Conservation (phyloP, 2,888 invertebrate species). For the Drosophila falleni region DNA sequence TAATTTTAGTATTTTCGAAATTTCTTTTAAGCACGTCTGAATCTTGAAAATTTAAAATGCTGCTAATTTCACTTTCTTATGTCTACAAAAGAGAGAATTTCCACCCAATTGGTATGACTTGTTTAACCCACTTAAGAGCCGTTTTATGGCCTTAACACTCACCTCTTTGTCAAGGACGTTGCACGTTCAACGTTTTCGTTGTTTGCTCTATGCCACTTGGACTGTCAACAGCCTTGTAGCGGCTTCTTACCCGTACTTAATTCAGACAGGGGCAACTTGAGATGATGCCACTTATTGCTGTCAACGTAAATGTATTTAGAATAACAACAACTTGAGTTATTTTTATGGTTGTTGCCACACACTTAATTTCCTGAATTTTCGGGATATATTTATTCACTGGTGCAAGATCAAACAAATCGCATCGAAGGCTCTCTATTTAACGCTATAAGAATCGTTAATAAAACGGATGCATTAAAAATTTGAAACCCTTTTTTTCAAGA, state of each 20-base stretch:
- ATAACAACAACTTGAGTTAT: constrained; percentile 68
- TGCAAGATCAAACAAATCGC: constrained; percentile 71
- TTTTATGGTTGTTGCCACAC: constrained; percentile 70
- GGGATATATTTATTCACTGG: constrained; percentile 52
- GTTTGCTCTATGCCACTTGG: constrained; percentile 47
- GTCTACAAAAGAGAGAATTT: background rate
- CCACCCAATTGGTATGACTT: constrained; percentile 28
- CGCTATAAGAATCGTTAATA: constrained; percentile 70
- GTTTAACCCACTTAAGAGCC: constrained; percentile 48
- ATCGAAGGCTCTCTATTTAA: constrained; percentile 34
- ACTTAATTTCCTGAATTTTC: constrained; percentile 38
- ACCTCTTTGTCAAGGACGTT: constrained; percentile 75
- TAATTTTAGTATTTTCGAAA: background rate
- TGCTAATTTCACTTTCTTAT: constrained; percentile 28
- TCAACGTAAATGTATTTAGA: constrained; percentile 67
- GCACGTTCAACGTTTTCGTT: constrained; percentile 48
- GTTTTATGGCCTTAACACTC: constrained; percentile 67
- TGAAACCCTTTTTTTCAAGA: constrained; percentile 63
- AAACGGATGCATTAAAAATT: constrained; percentile 76
- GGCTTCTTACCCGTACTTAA: constrained; percentile 50
- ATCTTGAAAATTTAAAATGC: background rate
- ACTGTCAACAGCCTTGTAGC: constrained; percentile 41
- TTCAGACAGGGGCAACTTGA: constrained; percentile 66
- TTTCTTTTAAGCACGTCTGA: background rate
- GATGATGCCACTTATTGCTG: constrained; percentile 69